Evolutionary conservation across 2,797 vertebrate genomes (phyloP).

Genomic region (Girardinus metallicus): DNA sequence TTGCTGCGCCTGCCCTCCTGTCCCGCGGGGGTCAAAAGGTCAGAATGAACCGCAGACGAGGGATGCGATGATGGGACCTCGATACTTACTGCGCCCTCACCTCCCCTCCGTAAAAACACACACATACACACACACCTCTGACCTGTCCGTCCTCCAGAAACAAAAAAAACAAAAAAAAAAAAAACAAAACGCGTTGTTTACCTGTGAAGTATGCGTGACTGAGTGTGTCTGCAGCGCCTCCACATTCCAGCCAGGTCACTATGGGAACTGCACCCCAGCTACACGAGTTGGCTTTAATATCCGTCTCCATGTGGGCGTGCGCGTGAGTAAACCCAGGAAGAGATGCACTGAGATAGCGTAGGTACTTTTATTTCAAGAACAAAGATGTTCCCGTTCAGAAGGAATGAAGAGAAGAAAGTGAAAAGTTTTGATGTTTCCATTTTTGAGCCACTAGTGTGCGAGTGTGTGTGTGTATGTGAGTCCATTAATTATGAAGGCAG

Average conservation of each 20-base stretch:
- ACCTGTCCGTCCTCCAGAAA: constrained; percentile 53
- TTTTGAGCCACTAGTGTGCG: constrained; percentile 45
- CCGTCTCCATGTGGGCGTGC: neutral
- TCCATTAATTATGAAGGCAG: constrained; percentile 16
- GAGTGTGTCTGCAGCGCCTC: constrained; percentile 26
- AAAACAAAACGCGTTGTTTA: constrained; percentile 63
- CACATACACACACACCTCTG: constrained; percentile 22
- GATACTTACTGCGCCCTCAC: constrained; percentile 15
- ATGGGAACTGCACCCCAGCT: constrained; percentile 63
- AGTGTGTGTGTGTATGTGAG: constrained; percentile 9
- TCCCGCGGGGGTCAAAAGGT: constrained; percentile 70
- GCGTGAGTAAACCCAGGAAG: neutral
- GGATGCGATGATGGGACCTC: constrained; percentile 75
- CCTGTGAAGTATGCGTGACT: constrained; percentile 49
- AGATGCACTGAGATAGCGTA: constrained; percentile 1
- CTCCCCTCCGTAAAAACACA: neutral
- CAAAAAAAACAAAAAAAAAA: constrained; percentile 12
- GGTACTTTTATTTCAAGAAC: constrained; percentile 43
- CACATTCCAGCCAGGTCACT: constrained; percentile 88
- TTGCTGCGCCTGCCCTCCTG: constrained; percentile 51
- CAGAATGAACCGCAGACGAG: constrained; percentile 74
- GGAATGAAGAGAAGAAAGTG: constrained; percentile 21
- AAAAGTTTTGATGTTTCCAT: constrained; percentile 19
- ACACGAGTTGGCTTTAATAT: constrained; percentile 73
- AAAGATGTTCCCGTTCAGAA: constrained; percentile 22